These are phyloP conservation scores for Centropus bengalensis DNA, from an alignment of 2,113 vertebrate genomes.

Conservation along the genomic window DNA sequence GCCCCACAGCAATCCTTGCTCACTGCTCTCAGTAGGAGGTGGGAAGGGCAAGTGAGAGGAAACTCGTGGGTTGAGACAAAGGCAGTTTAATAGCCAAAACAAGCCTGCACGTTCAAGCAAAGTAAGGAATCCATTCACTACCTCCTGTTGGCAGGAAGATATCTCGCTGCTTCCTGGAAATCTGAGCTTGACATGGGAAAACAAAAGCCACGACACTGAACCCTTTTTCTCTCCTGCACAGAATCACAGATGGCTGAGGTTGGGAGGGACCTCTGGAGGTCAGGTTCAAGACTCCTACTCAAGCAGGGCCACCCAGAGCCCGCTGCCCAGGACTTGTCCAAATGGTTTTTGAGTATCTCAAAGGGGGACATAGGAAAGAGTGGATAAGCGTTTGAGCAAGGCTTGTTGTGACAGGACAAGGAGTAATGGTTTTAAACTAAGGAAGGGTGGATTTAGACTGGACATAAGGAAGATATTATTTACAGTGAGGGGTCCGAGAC, in stretches of 20 bases:
- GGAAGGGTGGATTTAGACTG: too few relatives aligned
- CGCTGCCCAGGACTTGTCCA: neutral
- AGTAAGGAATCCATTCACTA: neutral
- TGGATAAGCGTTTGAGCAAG: too few relatives aligned
- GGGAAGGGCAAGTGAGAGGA: neutral
- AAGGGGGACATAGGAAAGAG: too few relatives aligned
- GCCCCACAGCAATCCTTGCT: neutral
- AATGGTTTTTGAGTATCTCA: neutral
- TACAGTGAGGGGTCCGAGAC: too few relatives aligned
- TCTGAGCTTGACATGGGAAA: neutral
- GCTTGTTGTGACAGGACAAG: too few relatives aligned
- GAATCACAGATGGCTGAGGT: neutral
- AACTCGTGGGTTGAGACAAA: neutral
- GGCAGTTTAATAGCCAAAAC: neutral
- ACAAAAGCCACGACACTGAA: rapidly evolving
- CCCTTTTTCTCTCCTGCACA: neutral
- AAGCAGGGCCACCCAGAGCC: neutral
- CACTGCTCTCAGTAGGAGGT: neutral
- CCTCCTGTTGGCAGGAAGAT: rapidly evolving
- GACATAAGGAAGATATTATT: too few relatives aligned
- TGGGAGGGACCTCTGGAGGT: neutral
- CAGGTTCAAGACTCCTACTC: neutral
- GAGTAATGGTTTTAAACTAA: too few relatives aligned
- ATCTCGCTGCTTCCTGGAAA: neutral
- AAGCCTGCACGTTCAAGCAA: neutral